These are phyloP conservation scores for Cotesia chilonis DNA, from an alignment of 1,140 invertebrate genomes.

Conservation along the genomic window DNA sequence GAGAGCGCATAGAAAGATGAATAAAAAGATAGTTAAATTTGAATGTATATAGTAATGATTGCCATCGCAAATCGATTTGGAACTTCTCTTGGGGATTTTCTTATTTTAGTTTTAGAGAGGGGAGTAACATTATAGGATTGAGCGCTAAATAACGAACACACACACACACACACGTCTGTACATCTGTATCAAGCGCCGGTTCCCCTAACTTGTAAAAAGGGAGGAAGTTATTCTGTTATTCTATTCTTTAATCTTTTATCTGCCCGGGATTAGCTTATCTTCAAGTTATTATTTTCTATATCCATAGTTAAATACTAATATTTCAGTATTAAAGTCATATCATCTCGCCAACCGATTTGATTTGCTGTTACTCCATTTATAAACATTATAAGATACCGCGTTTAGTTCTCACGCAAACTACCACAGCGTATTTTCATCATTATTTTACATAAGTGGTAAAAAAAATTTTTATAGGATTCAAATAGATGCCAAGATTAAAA, in stretches of 20 bases:
- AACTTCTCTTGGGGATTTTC: conserved; percentile 62
- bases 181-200: neutral
- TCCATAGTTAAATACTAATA: conserved; percentile 66
- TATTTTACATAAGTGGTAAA: too few species aligned
- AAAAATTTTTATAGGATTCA: too few species aligned
- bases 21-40: conserved; percentile 63
- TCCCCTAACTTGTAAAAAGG: conserved; percentile 3
- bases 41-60: conserved; percentile 65
- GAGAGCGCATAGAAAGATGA: conserved; percentile 51
- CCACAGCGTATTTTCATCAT: too few species aligned
- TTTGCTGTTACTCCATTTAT: neutral
- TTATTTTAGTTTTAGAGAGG: conserved; percentile 33
- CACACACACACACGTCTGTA: too few species aligned
- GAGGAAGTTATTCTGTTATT: conserved; percentile 28
- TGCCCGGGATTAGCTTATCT: conserved; percentile 65
- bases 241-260: conserved; percentile 43
- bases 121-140: conserved; percentile 41
- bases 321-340: conserved; percentile 59
- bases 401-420: too few species aligned
- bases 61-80: conserved; percentile 65
- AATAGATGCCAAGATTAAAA: too few species aligned
- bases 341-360: conserved; percentile 1
- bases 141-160: conserved; percentile 50
- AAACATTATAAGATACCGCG: too few species aligned
- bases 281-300: conserved; percentile 65